Evolutionary conservation across 2,113 vertebrate species (phyloP).

Genomic region (Gambusia affinis): DNA sequence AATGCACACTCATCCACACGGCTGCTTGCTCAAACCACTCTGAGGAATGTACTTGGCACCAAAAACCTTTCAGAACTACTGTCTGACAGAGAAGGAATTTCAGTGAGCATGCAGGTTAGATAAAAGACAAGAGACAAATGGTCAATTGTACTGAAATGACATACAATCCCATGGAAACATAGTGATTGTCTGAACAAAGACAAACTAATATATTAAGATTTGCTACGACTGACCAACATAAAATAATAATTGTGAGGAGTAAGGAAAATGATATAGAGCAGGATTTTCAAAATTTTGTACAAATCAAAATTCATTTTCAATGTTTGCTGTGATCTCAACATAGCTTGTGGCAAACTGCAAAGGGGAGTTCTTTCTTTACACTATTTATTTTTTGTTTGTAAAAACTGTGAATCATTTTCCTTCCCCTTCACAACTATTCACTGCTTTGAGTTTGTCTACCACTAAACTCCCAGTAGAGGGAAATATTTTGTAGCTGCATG

Average conservation of each 20-base stretch:
- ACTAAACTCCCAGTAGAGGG: too few species aligned
- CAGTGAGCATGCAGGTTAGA: conserved; percentile 83
- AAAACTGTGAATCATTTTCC: too few species aligned
- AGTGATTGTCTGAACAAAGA: background rate
- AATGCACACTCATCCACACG: conserved; percentile 82
- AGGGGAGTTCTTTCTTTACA: too few species aligned
- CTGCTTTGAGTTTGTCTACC: too few species aligned
- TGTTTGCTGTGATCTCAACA: too few species aligned
- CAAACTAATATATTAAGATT: background rate
- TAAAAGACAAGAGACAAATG: background rate
- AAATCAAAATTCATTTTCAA: too few species aligned
- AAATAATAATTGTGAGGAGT: background rate
- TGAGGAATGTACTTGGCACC: conserved; percentile 87
- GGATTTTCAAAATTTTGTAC: background rate
- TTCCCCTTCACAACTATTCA: too few species aligned
- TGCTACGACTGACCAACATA: background rate
- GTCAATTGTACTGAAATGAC: background rate
- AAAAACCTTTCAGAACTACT: conserved; percentile 86
- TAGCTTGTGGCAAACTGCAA: too few species aligned
- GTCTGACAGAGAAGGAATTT: conserved; percentile 86
- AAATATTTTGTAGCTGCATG: too few species aligned
- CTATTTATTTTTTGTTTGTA: too few species aligned
- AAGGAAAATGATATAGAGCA: background rate
- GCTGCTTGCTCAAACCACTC: conserved; percentile 86
- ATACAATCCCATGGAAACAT: background rate